Percentiles rank a stretch among this genome's conserved stretches.
Conservation (phyloP, 2,888 invertebrate genomes). For the Gryllus longicercus region DNA sequence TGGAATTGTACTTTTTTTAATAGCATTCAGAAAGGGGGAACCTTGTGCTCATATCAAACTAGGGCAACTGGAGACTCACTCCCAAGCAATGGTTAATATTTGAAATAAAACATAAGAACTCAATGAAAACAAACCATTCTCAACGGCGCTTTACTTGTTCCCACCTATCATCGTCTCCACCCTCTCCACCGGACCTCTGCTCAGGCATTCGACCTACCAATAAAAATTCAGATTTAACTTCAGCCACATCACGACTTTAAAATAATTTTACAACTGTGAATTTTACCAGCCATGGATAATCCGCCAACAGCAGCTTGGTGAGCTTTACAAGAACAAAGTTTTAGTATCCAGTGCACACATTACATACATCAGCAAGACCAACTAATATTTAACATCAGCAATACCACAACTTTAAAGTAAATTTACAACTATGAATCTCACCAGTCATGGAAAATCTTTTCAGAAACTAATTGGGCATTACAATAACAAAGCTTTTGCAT, state of each 20-base stretch:
- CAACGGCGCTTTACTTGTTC: conserved; percentile 46
- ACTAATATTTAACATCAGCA: too few relatives aligned
- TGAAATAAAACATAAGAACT: background rate
- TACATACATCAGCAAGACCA: too few relatives aligned
- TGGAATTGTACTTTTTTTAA: background rate
- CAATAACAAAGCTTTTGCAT: too few relatives aligned
- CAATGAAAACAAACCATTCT: conserved; percentile 26
- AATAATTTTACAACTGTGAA: background rate
- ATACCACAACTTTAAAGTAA: too few relatives aligned
- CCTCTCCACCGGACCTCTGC: conserved; percentile 46
- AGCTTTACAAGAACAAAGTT: too few relatives aligned
- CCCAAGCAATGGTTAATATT: background rate
- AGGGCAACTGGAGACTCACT: too few relatives aligned
- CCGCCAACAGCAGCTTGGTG: too few relatives aligned
- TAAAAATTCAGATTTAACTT: background rate
- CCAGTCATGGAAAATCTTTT: too few relatives aligned
- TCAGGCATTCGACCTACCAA: conserved; percentile 41
- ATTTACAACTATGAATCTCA: too few relatives aligned
- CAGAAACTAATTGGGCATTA: too few relatives aligned
- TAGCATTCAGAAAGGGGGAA: background rate
- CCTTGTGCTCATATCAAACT: too few relatives aligned
- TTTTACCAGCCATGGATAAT: background rate
- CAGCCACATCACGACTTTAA: background rate
- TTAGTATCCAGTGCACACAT: too few relatives aligned
- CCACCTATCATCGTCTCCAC: conserved; percentile 47